Percentiles rank a stretch among this genome's conserved stretches.
These are phyloP conservation scores for Hydrolagus colliei DNA, from an alignment of 2,797 vertebrate species.

Conservation along the genomic window DNA sequence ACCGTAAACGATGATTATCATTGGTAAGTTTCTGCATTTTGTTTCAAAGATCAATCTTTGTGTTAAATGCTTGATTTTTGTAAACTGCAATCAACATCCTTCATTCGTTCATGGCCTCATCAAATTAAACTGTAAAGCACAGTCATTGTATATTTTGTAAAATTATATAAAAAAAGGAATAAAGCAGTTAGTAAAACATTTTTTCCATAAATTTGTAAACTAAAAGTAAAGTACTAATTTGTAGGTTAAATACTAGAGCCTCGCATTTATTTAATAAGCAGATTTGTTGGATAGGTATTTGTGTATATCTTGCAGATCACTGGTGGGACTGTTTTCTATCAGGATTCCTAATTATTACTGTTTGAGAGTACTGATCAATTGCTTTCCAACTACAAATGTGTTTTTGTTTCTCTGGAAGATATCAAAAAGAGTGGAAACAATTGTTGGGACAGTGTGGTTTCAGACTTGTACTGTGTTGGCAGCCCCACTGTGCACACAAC, in stretches of 20 bases:
- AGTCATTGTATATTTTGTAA: too few relatives aligned
- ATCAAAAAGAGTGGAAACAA: constrained; percentile 6
- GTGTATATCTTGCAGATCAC: neutral
- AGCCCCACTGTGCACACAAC: neutral
- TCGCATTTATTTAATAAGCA: neutral
- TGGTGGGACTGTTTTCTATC: neutral
- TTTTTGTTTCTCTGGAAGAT: constrained; percentile 4
- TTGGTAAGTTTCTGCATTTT: too few relatives aligned
- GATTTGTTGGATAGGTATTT: neutral
- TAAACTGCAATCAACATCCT: too few relatives aligned
- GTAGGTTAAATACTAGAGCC: neutral
- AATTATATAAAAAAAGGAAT: too few relatives aligned
- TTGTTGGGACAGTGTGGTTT: neutral
- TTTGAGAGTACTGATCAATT: constrained; percentile 19
- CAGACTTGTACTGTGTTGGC: neutral
- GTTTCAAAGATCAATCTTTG: too few relatives aligned
- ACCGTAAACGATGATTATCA: too few relatives aligned
- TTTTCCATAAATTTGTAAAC: too few relatives aligned
- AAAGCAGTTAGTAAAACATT: too few relatives aligned
- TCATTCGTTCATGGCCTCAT: too few relatives aligned
- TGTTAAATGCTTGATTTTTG: too few relatives aligned
- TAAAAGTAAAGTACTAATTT: neutral
- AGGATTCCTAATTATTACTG: neutral
- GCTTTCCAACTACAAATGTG: neutral
- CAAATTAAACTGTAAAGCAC: too few relatives aligned